phyloP scores from a whole-genome alignment of 2,797 vertebrate genomes.

The Megalops cyprinoides region DNA sequence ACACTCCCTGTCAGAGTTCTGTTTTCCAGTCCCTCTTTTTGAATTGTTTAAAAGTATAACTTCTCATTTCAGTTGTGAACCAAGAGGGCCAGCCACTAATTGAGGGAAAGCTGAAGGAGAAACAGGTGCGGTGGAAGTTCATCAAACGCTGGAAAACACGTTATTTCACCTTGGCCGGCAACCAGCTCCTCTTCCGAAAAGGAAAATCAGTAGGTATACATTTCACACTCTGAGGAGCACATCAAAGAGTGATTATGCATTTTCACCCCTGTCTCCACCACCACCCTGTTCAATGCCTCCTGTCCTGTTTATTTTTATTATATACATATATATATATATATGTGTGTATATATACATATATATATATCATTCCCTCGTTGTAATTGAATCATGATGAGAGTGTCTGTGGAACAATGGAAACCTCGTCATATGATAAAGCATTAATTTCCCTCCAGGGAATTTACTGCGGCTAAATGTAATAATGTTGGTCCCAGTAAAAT shows the following conservation, averaged over 20 bases:
- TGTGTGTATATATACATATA: background rate
- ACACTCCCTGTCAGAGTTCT: too few species aligned
- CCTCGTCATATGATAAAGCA: constrained; percentile 40
- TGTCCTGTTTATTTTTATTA: background rate
- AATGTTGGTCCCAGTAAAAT: constrained; percentile 39
- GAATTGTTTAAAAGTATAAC: background rate
- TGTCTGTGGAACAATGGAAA: constrained; percentile 50
- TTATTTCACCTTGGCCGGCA: constrained; percentile 95
- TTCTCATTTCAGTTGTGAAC: constrained; percentile 78
- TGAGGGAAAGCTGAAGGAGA: constrained; percentile 95
- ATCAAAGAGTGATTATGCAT: background rate
- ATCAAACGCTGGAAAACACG: constrained; percentile 97
- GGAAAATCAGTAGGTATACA: constrained; percentile 87
- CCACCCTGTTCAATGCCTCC: too few species aligned
- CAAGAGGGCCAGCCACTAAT: constrained; percentile 94
- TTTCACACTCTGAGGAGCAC: constrained; percentile 15
- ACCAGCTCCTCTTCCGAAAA: constrained; percentile 91
- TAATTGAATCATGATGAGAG: constrained; percentile 53
- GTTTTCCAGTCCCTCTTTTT: background rate
- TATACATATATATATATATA: background rate
- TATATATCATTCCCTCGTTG: background rate
- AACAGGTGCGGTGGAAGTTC: constrained; percentile 96
- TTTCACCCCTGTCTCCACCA: background rate
- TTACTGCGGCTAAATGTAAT: constrained; percentile 43
- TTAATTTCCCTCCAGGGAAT: constrained; percentile 41